Conservation (phyloP, 2,888 invertebrate species). For the Drosophila paracracens region DNA sequence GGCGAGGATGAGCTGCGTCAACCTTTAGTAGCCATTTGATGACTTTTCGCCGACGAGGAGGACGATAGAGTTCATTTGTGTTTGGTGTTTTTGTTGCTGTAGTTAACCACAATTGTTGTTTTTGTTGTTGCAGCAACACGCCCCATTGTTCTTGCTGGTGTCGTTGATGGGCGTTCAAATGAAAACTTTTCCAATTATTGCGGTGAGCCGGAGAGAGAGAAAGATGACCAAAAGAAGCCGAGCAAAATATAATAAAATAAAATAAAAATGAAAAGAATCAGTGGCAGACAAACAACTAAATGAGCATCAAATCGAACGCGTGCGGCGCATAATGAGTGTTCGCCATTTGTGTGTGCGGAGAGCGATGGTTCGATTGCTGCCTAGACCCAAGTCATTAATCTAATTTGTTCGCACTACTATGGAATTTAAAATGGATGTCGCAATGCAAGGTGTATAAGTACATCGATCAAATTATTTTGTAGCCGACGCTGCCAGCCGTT, state of each 20-base stretch:
- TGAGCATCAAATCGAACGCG: constrained; percentile 81
- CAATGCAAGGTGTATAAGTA: constrained; percentile 65
- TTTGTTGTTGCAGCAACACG: constrained; percentile 64
- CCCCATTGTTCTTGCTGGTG: constrained; percentile 79
- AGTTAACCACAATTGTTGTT: constrained; percentile 59
- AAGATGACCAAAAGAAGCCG: constrained; percentile 33
- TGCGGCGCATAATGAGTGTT: constrained; percentile 75
- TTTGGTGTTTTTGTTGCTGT: constrained; percentile 13
- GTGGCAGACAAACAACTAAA: constrained; percentile 78
- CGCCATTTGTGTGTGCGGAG: constrained; percentile 1
- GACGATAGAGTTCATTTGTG: constrained; percentile 35
- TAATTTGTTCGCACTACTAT: constrained; percentile 61
- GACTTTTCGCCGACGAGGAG: constrained; percentile 64
- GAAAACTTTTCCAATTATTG: constrained; percentile 84
- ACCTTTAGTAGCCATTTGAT: constrained; percentile 81
- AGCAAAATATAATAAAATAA: constrained; percentile 26
- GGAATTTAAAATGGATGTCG: constrained; percentile 61
- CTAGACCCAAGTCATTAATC: constrained; percentile 69
- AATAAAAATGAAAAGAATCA: constrained; percentile 51
- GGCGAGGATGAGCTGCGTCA: constrained; percentile 69
- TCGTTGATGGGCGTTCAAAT: constrained; percentile 82
- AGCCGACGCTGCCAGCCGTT: constrained; percentile 39
- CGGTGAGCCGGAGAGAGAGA: constrained; percentile 61
- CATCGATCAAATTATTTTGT: constrained; percentile 68
- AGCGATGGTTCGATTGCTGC: neutral